These are phyloP conservation scores for Oxytorus armatus DNA, from an alignment of 2,888 invertebrate species.

Conservation along the genomic window DNA sequence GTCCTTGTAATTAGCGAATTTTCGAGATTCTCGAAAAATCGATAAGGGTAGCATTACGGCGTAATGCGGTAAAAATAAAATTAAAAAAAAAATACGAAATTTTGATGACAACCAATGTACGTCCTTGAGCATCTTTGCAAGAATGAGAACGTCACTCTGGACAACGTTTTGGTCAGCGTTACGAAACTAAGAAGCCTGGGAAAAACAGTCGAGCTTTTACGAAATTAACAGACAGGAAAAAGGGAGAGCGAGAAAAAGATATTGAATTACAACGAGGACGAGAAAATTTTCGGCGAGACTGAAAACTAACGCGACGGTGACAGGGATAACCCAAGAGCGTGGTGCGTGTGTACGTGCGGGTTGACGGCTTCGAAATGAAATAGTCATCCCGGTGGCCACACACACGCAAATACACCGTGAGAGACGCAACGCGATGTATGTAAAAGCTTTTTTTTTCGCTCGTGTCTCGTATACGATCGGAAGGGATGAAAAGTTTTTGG, in stretches of 20 bases:
- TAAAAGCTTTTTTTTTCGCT: constrained; percentile 11
- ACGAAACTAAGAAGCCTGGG: constrained; percentile 50
- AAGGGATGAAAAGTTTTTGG: constrained; percentile 33
- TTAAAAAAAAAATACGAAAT: too few relatives aligned
- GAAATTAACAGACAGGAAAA: constrained; percentile 35
- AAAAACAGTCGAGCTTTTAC: constrained; percentile 48
- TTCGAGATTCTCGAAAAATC: too few relatives aligned
- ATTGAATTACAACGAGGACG: constrained; percentile 61
- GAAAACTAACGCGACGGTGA: constrained; percentile 50
- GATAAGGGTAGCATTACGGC: too few relatives aligned
- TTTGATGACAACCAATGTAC: too few relatives aligned
- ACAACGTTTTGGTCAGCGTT: constrained; percentile 11
- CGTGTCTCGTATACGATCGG: background rate
- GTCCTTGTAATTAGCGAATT: too few relatives aligned
- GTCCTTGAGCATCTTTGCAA: background rate
- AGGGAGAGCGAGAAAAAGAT: constrained; percentile 36
- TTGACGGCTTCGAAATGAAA: constrained; percentile 39
- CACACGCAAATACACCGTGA: constrained; percentile 7
- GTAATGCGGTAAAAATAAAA: too few relatives aligned
- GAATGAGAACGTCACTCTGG: background rate
- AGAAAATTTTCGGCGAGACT: constrained; percentile 18
- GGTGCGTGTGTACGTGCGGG: constrained; percentile 6
- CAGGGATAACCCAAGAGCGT: constrained; percentile 43
- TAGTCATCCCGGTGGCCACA: constrained; percentile 40
- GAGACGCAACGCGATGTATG: background rate